These are phyloP conservation scores for Labroides dimidiatus DNA, from an alignment of 2,797 vertebrate species.

Conservation along the genomic window DNA sequence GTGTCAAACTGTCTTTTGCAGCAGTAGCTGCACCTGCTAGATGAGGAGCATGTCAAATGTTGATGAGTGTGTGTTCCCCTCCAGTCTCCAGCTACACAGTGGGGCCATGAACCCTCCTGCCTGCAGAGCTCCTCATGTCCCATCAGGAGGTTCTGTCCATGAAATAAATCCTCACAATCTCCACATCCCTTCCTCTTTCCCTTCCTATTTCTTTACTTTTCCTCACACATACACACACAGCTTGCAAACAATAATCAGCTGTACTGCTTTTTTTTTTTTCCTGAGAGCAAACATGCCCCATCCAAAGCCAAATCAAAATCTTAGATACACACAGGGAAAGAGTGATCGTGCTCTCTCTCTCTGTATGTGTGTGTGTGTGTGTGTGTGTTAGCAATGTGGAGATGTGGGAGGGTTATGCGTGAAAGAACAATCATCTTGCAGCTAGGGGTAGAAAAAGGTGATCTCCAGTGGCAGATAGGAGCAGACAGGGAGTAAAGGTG, in stretches of 20 bases:
- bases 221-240: slow-evolving; percentile 31
- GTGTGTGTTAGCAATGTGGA: slow-evolving; percentile 8
- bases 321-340: slow-evolving; percentile 43
- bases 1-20: not conserved
- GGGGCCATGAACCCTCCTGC: slow-evolving; percentile 48
- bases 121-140: slow-evolving; percentile 42
- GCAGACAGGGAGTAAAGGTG: slow-evolving; percentile 36
- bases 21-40: not conserved
- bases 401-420: slow-evolving; percentile 40
- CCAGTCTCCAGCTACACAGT: slow-evolving; percentile 31
- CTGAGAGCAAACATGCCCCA: slow-evolving; percentile 67
- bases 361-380: slow-evolving; percentile 15
- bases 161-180: slow-evolving; percentile 59
- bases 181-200: slow-evolving; percentile 5
- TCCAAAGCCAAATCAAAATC: slow-evolving; percentile 65
- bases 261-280: slow-evolving; percentile 25
- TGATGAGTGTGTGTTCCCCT: slow-evolving; percentile 31
- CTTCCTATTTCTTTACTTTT: slow-evolving; percentile 27
- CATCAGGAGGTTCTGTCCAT: slow-evolving; percentile 51
- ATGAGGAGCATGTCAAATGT: slow-evolving; percentile 19
- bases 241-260: slow-evolving; percentile 71
- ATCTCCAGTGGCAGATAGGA: slow-evolving; percentile 51
- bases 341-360: slow-evolving; percentile 6
- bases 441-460: slow-evolving; percentile 55
- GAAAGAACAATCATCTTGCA: slow-evolving; percentile 64